Percentiles rank a stretch among this genome's conserved stretches.
Evolutionary conservation across 2,888 invertebrate species (phyloP).

Genomic region (Parascotia fuliginaria): DNA sequence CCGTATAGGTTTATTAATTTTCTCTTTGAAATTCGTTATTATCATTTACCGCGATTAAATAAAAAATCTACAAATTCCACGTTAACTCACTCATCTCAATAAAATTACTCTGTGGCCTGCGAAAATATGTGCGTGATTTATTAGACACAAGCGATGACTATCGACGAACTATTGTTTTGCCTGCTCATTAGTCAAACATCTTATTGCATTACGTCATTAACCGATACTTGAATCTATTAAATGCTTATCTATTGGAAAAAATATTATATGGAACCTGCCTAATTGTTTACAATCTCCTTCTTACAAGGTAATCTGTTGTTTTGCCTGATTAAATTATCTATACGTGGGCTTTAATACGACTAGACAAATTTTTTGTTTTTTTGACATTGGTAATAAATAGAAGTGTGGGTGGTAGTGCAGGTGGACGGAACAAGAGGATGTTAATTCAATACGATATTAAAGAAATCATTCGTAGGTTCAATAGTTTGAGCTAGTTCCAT

Average conservation of each 20-base stretch:
- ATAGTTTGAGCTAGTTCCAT: too few species aligned
- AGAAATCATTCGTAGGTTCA: too few species aligned
- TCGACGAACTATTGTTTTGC: constrained; percentile 50
- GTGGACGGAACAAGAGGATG: too few species aligned
- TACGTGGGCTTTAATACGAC: neutral
- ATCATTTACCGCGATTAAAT: too few species aligned
- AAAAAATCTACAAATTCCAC: neutral
- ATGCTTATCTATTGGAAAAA: constrained; percentile 24
- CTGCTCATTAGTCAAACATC: constrained; percentile 46
- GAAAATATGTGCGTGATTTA: constrained; percentile 47
- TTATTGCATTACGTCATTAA: constrained; percentile 45
- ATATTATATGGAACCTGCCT: constrained; percentile 15
- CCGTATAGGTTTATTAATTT: too few species aligned
- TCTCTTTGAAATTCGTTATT: too few species aligned
- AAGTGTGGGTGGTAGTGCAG: too few species aligned
- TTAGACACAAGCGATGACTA: constrained; percentile 43
- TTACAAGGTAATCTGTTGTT: constrained; percentile 22
- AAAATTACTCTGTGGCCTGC: constrained; percentile 27
- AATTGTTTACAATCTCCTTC: constrained; percentile 15
- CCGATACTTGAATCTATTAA: constrained; percentile 19
- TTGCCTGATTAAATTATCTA: constrained; percentile 17
- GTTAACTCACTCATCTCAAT: neutral
- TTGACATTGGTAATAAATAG: neutral
- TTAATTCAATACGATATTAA: too few species aligned
- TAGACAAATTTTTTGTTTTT: neutral